Percentiles rank a stretch among this genome's conserved stretches.
phyloP scores from a whole-genome alignment of 2,113 vertebrate species.

The Stercorarius parasiticus region DNA sequence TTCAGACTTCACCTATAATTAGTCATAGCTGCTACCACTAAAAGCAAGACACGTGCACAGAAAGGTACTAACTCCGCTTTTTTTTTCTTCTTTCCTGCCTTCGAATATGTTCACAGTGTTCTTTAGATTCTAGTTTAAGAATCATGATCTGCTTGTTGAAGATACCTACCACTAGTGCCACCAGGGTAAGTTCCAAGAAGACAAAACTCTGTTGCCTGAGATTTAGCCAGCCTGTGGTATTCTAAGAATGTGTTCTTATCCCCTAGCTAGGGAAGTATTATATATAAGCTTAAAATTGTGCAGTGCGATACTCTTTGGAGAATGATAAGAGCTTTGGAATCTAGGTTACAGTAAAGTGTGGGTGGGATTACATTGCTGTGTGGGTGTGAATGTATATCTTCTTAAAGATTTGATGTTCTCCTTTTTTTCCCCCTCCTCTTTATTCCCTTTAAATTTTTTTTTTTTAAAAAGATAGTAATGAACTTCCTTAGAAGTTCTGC shows the following conservation, averaged over 20 bases:
- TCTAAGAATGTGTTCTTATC: background rate
- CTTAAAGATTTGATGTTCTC: conserved; percentile 2
- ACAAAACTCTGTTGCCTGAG: background rate
- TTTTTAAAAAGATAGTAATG: background rate
- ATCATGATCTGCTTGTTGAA: conserved; percentile 98
- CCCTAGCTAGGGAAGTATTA: background rate
- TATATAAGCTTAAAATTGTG: background rate
- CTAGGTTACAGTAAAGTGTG: conserved; percentile 36
- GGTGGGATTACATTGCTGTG: conserved; percentile 5
- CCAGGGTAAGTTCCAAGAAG: conserved; percentile 82
- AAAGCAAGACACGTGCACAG: background rate
- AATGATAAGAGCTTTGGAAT: conserved; percentile 29
- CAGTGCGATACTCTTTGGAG: background rate
- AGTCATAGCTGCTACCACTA: background rate
- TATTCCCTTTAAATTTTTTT: no score
- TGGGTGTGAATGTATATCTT: conserved; percentile 13
- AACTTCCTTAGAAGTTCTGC: background rate
- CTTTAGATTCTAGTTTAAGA: conserved; percentile 94
- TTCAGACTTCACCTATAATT: background rate
- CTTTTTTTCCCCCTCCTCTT: background rate
- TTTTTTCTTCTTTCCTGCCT: background rate
- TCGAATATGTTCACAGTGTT: conserved; percentile 80
- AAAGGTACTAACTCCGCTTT: background rate
- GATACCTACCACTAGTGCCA: conserved; percentile 93
- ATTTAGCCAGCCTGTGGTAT: background rate